phyloP scores from a whole-genome alignment of 2,888 invertebrate species.

The Apotomis capreana region DNA sequence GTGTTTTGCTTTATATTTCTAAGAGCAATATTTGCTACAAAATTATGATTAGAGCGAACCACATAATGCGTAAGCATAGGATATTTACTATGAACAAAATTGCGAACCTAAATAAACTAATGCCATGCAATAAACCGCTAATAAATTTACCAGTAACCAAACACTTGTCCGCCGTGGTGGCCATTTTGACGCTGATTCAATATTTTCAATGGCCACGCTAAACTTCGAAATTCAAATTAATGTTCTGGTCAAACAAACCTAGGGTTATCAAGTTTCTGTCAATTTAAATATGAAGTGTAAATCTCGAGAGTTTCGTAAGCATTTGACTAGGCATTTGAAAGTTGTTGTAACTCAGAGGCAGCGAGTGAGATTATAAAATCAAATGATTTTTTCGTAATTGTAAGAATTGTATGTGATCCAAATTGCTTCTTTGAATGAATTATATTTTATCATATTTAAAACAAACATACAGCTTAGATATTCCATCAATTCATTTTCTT shows the following conservation, averaged over 20 bases:
- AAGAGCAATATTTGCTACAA: neutral
- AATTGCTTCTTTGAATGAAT: no score
- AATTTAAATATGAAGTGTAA: conserved; percentile 32
- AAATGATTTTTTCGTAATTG: neutral
- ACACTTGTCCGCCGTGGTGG: conserved; percentile 51
- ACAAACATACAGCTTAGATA: no score
- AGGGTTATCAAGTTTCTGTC: conserved; percentile 32
- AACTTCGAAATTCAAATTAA: conserved; percentile 53
- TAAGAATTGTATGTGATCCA: neutral
- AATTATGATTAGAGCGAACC: neutral
- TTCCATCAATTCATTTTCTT: no score
- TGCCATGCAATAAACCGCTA: conserved; percentile 47
- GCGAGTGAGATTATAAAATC: neutral
- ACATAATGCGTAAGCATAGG: conserved; percentile 17
- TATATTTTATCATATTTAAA: no score
- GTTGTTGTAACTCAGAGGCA: conserved; percentile 34
- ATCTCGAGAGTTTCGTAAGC: conserved; percentile 33
- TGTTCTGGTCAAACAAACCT: conserved; percentile 47
- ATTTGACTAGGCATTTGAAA: conserved; percentile 28
- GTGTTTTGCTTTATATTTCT: neutral
- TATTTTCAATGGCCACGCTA: conserved; percentile 54
- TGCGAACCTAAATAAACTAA: conserved; percentile 23
- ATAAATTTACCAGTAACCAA: conserved; percentile 55
- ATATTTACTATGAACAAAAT: conserved; percentile 22
- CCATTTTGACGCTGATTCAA: conserved; percentile 54